These are phyloP conservation scores for Pelobates fuscus DNA, from an alignment of 2,113 vertebrate genomes.

Conservation along the genomic window DNA sequence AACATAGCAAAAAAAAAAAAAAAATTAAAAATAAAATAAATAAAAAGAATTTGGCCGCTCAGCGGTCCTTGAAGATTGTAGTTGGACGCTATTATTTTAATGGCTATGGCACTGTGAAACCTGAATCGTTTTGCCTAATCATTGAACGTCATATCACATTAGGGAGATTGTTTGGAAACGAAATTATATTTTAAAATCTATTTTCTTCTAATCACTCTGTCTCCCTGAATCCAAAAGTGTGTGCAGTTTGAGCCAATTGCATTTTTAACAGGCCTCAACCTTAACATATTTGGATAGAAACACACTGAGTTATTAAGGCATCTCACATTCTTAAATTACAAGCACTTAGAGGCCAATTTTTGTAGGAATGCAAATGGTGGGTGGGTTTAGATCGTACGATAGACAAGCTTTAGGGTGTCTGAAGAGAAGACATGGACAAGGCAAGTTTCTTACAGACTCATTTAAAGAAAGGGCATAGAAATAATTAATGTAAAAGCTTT, in stretches of 20 bases:
- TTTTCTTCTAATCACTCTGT: slow-evolving; percentile 54
- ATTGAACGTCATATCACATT: slow-evolving; percentile 10
- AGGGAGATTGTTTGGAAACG: slow-evolving; percentile 7
- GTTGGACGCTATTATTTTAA: not conserved
- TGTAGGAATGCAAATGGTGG: slow-evolving; percentile 56
- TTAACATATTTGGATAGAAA: slow-evolving; percentile 60
- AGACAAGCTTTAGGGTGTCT: slow-evolving; percentile 51
- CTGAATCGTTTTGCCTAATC: not conserved
- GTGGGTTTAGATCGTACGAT: slow-evolving; percentile 9
- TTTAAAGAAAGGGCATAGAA: not conserved
- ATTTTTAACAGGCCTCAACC: slow-evolving; percentile 57
- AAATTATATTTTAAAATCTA: slow-evolving; percentile 5
- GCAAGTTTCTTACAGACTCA: not conserved
- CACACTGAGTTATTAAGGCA: slow-evolving; percentile 62
- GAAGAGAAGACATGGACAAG: slow-evolving; percentile 31
- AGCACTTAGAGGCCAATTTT: slow-evolving; percentile 55
- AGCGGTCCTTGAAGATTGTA: not conserved
- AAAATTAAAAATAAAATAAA: not conserved
- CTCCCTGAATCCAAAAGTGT: slow-evolving; percentile 54
- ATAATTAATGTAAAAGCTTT: too few relatives aligned
- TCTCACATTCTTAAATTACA: slow-evolving; percentile 66
- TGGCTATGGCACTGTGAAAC: not conserved
- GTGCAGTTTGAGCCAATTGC: slow-evolving; percentile 55
- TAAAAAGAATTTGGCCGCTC: not conserved
- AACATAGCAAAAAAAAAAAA: too few relatives aligned